Base-by-base conservation (phyloP, 2,113 vertebrate species). In the Xiphophorus maculatus region DNA sequence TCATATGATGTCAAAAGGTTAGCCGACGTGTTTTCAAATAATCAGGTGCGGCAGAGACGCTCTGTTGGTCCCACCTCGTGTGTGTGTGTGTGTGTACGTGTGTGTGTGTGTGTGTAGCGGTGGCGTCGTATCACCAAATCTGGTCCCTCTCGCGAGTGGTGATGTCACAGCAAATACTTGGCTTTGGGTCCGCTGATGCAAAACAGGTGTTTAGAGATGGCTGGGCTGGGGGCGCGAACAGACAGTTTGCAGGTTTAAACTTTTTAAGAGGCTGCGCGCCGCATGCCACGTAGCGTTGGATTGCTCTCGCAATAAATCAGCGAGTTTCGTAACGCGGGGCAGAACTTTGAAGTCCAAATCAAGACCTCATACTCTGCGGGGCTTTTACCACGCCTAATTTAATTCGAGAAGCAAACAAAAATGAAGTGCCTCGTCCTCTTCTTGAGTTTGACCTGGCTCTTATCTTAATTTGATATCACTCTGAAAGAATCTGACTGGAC, bases 181-280 rank as follows among this genome's bases (percentile, higher is more conserved):
- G 63, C 72, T 71, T 74, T 70, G 42, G 64, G 32, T 28, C 69
- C 11, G 29, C 66, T 80, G 79, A 90, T 90, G 73, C 14, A 63
- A 62, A 90, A 27, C 85, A 89, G 77, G 85, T 88, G 87, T 69
- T 80, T 60, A 73, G 66, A 76, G 76, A 82, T 80, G 22, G 19
- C 15, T 1, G 48, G 9, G 54, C 71, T 29, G 67, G 74, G 74
- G 74, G 74, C 61, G 83, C 48, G 85, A 77, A 76, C 28, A 3
- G 80, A 81, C 71, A 15, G 17, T 2, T 68, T 61, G 42, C 80
- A 74, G 70, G 33, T 78, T 66, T 11, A 14, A 27, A 19, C 33
- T 22, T 60, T 60, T 63, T 29, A 33, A 63, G 64, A 33, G 29
- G 48, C 10, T 58, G 2, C 27, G 7, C 0, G 4, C 11, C 1